Conservation (phyloP, 1,140 invertebrate genomes). For the Tribolium castaneum region DNA sequence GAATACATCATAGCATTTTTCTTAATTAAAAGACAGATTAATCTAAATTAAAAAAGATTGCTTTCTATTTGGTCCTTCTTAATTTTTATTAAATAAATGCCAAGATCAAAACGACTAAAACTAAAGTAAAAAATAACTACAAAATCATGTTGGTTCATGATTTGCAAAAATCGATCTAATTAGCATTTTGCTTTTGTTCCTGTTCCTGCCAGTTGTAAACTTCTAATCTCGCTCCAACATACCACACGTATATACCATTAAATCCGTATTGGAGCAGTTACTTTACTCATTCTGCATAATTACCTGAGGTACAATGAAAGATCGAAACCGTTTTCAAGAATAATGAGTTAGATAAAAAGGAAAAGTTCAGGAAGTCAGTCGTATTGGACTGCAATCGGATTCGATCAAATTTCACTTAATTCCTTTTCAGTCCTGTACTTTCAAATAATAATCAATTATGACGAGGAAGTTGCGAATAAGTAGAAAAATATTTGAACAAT, state of each 20-base stretch:
- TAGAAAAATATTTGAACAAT: no score
- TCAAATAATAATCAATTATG: not conserved
- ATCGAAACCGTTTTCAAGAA: not conserved
- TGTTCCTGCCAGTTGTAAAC: not conserved
- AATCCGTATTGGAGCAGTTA: not conserved
- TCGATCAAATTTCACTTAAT: not conserved
- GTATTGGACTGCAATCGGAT: not conserved
- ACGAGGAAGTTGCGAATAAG: not conserved
- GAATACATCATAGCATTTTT: slow-evolving; percentile 11
- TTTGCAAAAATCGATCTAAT: not conserved
- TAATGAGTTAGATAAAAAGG: not conserved
- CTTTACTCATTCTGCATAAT: not conserved
- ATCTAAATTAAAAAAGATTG: not conserved
- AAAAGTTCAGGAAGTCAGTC: not conserved
- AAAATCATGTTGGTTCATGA: not conserved
- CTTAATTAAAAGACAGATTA: not conserved
- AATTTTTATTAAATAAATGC: not conserved
- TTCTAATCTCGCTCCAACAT: not conserved
- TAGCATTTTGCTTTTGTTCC: not conserved
- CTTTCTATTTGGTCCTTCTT: not conserved
- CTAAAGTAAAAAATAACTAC: not conserved
- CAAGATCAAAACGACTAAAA: not conserved
- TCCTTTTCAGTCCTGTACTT: not conserved
- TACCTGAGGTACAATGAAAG: not conserved
- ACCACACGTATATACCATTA: not conserved